Percentiles rank a stretch among this genome's conserved stretches.
Conservation (phyloP, 2,113 vertebrate species). For the Cepphus grylle region DNA sequence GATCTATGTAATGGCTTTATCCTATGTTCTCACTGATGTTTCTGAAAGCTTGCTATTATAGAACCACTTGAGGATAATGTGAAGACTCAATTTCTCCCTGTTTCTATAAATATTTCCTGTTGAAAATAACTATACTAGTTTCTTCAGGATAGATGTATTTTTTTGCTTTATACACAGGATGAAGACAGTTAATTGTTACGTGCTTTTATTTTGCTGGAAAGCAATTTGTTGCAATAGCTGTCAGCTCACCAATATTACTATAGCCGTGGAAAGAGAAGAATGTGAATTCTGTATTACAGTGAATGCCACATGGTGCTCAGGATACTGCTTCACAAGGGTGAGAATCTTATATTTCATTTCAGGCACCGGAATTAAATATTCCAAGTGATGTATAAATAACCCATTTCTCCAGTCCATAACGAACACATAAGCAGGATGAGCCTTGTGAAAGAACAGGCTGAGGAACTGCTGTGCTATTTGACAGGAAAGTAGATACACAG, state of each 20-base stretch:
- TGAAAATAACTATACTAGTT: neutral
- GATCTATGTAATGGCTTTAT: neutral
- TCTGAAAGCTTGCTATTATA: neutral
- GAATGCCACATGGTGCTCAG: conserved; percentile 83
- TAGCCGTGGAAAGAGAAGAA: conserved; percentile 83
- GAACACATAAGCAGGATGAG: neutral
- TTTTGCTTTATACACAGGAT: conserved; percentile 60
- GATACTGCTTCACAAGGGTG: conserved; percentile 85
- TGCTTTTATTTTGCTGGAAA: conserved; percentile 79
- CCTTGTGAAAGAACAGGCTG: neutral
- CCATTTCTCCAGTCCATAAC: fast-evolving
- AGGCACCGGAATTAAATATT: neutral
- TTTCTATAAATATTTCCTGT: neutral
- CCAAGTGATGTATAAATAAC: neutral
- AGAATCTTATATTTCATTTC: neutral
- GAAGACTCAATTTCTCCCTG: neutral
- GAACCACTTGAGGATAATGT: neutral
- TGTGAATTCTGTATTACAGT: conserved; percentile 79
- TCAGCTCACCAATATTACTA: conserved; percentile 78
- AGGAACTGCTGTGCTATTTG: neutral
- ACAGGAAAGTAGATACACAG: neutral
- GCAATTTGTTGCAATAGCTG: conserved; percentile 72
- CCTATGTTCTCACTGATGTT: neutral
- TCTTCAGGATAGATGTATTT: neutral
- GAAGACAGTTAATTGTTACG: conserved; percentile 76